A percentile compares a stretch with the other conserved stretches of the same genome.
phyloP scores from a whole-genome alignment of 2,113 vertebrate species.

The Heterochromis multidens region DNA sequence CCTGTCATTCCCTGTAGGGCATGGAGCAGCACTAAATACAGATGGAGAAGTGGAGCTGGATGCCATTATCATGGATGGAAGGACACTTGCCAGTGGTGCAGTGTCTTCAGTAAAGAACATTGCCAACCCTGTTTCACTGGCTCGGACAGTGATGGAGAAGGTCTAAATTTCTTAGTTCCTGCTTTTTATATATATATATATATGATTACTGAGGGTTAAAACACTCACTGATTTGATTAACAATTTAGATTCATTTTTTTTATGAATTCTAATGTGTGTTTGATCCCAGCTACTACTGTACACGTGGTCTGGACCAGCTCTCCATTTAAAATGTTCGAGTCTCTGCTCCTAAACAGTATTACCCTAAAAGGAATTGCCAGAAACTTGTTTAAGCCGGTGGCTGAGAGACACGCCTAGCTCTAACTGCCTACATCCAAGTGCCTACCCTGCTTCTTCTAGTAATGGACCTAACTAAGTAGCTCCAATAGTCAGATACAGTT shows the following conservation, averaged over 20 bases:
- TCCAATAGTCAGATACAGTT: background rate
- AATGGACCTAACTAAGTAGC: background rate
- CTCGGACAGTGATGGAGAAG: constrained; percentile 73
- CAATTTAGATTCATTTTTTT: background rate
- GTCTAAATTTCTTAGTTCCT: background rate
- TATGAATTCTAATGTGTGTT: background rate
- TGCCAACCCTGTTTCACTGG: constrained; percentile 76
- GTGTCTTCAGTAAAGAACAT: constrained; percentile 74
- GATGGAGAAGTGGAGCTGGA: constrained; percentile 76
- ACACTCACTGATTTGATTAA: background rate
- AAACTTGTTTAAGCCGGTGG: background rate
- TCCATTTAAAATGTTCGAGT: background rate
- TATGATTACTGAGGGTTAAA: background rate
- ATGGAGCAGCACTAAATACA: constrained; percentile 69
- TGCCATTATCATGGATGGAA: constrained; percentile 77
- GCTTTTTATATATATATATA: background rate
- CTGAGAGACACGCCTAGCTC: background rate
- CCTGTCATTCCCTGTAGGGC: constrained; percentile 53
- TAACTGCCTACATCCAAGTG: background rate
- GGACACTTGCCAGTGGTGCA: constrained; percentile 68
- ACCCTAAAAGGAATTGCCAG: background rate
- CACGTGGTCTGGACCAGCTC: background rate
- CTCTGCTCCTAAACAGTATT: no score
- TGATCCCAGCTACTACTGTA: background rate
- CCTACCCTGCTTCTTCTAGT: background rate